A percentile compares a stretch with the other conserved stretches of the same genome.
phyloP scores from a whole-genome alignment of 2,113 vertebrate species.

The Sander vitreus region DNA sequence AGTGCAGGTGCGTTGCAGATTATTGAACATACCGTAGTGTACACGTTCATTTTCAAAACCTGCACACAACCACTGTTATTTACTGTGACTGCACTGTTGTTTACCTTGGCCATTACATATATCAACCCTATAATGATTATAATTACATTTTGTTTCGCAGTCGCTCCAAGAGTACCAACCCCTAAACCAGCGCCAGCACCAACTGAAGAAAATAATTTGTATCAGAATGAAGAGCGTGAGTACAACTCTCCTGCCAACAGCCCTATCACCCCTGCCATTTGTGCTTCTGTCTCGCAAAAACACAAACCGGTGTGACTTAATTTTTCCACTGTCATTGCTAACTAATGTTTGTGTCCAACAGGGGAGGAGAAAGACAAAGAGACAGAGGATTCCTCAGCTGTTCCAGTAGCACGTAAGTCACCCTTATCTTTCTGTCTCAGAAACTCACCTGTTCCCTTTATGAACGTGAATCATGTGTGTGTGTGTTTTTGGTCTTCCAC shows the following conservation, averaged over 20 bases:
- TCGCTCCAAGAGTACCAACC: not conserved
- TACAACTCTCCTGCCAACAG: not conserved
- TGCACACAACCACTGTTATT: too few relatives aligned
- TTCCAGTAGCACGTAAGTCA: conserved; percentile 22
- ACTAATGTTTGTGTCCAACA: conserved; percentile 52
- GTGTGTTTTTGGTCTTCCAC: not conserved
- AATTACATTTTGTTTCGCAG: not conserved
- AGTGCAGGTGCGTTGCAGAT: too few relatives aligned
- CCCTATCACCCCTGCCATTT: not conserved
- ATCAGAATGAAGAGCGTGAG: conserved; percentile 69
- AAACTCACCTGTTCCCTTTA: too few relatives aligned
- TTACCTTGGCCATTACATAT: fast-evolving
- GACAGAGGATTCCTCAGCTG: not conserved
- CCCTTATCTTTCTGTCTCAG: not conserved
- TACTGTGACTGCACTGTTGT: not conserved
- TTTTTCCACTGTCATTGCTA: conserved; percentile 19
- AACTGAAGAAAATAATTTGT: not conserved
- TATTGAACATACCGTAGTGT: not conserved
- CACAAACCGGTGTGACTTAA: conserved; percentile 52
- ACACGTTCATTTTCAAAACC: not conserved
- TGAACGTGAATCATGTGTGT: not conserved
- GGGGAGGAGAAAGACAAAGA: not conserved
- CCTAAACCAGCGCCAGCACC: not conserved
- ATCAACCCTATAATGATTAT: not conserved
- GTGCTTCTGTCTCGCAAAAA: not conserved